phyloP scores from a whole-genome alignment of 2,797 vertebrate species.

The Lepilemur ruficaudatus region DNA sequence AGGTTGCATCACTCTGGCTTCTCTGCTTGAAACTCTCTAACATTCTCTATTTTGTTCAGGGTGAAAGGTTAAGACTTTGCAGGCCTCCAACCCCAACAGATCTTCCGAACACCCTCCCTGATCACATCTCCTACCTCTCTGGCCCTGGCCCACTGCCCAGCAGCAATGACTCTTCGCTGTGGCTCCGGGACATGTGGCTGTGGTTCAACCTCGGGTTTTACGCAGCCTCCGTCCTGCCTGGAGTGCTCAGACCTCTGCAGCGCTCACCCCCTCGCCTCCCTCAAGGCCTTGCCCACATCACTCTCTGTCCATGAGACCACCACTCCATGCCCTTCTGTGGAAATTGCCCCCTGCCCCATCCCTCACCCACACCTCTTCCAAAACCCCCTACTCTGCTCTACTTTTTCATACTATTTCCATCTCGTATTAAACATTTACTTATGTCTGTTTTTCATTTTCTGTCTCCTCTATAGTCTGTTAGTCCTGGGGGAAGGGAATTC shows the following conservation, averaged over 20 bases:
- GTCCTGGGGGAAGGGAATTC: too few species aligned
- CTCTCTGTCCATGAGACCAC: rapidly evolving
- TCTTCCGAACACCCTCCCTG: neutral
- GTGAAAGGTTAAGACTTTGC: neutral
- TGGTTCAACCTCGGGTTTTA: neutral
- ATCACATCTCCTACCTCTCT: neutral
- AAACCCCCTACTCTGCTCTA: too few species aligned
- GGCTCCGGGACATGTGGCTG: neutral
- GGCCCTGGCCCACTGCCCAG: too few species aligned
- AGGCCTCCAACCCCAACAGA: rapidly evolving
- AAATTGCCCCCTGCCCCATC: rapidly evolving
- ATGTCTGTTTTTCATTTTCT: neutral
- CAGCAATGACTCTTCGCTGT: neutral
- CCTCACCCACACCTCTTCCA: neutral
- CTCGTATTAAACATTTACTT: too few species aligned
- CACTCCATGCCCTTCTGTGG: rapidly evolving
- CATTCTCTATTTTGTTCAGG: neutral
- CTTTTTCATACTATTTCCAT: neutral
- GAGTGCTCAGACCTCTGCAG: rapidly evolving
- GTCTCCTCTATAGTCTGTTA: too few species aligned
- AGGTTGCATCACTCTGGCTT: too few species aligned
- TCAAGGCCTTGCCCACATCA: rapidly evolving
- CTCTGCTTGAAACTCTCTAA: neutral
- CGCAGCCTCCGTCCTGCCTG: neutral
- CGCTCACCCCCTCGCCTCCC: neutral